Evolutionary conservation across 2,888 invertebrate genomes (phyloP).

Genomic region (Ophraella communa): DNA sequence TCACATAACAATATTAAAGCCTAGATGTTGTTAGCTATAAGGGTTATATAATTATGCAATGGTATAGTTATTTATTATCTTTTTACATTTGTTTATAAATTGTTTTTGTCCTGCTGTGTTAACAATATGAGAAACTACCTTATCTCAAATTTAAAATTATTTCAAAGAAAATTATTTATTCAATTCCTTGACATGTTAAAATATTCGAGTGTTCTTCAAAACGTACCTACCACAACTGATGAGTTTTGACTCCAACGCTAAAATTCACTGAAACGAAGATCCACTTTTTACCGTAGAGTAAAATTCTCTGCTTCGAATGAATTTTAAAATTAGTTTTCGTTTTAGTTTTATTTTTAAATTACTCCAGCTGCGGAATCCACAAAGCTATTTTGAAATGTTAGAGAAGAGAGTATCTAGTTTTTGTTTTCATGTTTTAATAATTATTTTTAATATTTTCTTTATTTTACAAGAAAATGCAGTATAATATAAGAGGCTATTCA

Average conservation of each 20-base stretch:
- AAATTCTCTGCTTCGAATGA: constrained; percentile 5
- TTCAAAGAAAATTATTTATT: too few relatives aligned
- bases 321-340: constrained; percentile 14
- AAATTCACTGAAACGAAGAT: background rate
- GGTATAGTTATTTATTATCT: too few relatives aligned
- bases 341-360: constrained; percentile 8
- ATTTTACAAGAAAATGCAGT: background rate
- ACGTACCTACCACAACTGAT: background rate
- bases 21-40: too few relatives aligned
- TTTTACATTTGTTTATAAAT: too few relatives aligned
- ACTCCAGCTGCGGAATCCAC: background rate
- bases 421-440: background rate
- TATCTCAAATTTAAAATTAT: too few relatives aligned
- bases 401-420: background rate
- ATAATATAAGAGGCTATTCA: background rate
- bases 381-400: constrained; percentile 3
- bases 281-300: background rate
- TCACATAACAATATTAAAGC: too few relatives aligned
- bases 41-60: too few relatives aligned
- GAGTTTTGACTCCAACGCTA: background rate
- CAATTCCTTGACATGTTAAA: background rate
- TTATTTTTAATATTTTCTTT: background rate
- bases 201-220: constrained; percentile 9
- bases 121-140: too few relatives aligned
- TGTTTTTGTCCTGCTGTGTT: too few relatives aligned